These are phyloP conservation scores for Ophiodon elongatus DNA, from an alignment of 2,113 vertebrate genomes.

Conservation along the genomic window DNA sequence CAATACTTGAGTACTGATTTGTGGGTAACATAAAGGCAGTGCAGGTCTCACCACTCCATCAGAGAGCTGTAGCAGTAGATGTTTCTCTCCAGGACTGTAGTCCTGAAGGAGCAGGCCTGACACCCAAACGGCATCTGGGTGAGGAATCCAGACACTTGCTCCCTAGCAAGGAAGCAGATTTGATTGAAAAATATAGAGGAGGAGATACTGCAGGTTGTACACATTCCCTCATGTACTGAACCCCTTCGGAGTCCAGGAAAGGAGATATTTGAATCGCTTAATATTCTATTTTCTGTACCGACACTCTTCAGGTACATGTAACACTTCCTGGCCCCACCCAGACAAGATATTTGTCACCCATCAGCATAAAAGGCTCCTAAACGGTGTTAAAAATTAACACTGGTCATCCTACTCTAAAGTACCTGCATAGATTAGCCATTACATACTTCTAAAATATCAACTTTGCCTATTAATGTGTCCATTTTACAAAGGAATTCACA, in stretches of 20 bases:
- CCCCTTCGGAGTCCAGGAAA: neutral
- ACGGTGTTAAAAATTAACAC: conserved; percentile 86
- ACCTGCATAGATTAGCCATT: conserved; percentile 60
- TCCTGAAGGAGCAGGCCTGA: conserved; percentile 79
- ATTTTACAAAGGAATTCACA: neutral
- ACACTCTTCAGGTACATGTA: conserved; percentile 8
- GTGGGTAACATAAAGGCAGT: neutral
- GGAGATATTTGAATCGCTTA: neutral
- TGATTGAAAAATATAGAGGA: neutral
- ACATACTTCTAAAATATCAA: conserved; percentile 1
- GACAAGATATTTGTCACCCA: conserved; percentile 64
- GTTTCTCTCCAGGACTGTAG: conserved; percentile 74
- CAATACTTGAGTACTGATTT: neutral
- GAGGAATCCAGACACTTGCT: conserved; percentile 85
- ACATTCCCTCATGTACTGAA: neutral
- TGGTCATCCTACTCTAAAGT: conserved; percentile 64
- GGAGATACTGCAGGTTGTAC: neutral
- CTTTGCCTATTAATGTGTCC: neutral
- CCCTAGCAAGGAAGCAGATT: conserved; percentile 73
- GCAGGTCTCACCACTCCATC: conserved; percentile 79
- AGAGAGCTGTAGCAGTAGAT: conserved; percentile 77
- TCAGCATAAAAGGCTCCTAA: conserved; percentile 84
- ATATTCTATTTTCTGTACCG: conserved; percentile 12
- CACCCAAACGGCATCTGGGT: conserved; percentile 82
- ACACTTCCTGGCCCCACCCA: conserved; percentile 54